phyloP scores from a whole-genome alignment of 1,140 invertebrate genomes.

The Papilio xuthus region DNA sequence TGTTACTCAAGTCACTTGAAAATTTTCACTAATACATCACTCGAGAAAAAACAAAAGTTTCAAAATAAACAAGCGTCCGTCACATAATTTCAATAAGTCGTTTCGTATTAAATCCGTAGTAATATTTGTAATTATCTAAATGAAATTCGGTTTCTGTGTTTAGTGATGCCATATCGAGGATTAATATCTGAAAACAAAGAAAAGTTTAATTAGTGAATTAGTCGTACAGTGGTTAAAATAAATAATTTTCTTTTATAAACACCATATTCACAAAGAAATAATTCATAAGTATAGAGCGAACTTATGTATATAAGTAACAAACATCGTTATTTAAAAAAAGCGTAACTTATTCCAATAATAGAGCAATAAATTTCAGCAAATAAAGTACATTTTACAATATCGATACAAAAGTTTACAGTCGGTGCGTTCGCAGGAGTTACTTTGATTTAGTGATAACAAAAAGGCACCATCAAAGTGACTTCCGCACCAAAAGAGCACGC shows the following conservation, averaged over 20 bases:
- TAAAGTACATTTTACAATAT: not conserved
- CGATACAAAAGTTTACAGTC: constrained; percentile 2
- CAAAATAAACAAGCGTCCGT: constrained; percentile 54
- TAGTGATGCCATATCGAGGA: constrained; percentile 38
- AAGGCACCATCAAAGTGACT: constrained; percentile 50
- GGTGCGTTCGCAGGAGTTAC: not conserved
- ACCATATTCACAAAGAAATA: no score
- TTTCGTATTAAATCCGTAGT: constrained; percentile 30
- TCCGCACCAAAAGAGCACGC: constrained; percentile 48
- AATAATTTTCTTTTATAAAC: not conserved
- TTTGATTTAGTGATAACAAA: constrained; percentile 28
- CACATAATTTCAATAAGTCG: constrained; percentile 58
- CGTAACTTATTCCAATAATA: no score
- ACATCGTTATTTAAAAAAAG: no score
- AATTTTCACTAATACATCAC: constrained; percentile 50
- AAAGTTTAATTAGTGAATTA: not conserved
- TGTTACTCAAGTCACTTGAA: constrained; percentile 45
- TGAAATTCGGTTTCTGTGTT: constrained; percentile 16
- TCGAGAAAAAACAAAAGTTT: constrained; percentile 42
- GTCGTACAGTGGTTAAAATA: not conserved
- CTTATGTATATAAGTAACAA: no score
- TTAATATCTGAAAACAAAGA: constrained; percentile 39
- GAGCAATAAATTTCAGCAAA: not conserved
- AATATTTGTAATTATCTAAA: constrained; percentile 14
- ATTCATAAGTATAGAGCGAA: no score